These are phyloP conservation scores for Chaetodon trifascialis DNA, from an alignment of 2,113 vertebrate species.

Conservation along the genomic window DNA sequence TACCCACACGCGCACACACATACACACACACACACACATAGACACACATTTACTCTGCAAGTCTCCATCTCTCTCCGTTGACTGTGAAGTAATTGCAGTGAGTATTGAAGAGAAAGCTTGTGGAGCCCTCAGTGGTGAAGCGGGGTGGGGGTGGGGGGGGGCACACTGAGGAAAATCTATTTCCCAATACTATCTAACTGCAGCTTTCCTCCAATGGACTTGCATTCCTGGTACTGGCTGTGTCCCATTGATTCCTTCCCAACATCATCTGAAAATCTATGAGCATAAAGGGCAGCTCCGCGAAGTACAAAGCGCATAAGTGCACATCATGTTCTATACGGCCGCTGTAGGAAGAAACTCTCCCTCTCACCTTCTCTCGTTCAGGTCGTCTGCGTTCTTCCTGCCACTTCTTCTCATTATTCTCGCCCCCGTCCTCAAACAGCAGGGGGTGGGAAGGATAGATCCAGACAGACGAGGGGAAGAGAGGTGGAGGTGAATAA, in stretches of 20 bases:
- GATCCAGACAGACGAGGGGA: conserved; percentile 40
- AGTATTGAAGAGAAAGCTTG: conserved; percentile 90
- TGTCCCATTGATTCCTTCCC: conserved; percentile 89
- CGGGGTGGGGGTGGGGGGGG: conserved; percentile 4
- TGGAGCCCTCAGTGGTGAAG: conserved; percentile 42
- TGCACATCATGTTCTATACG: conserved; percentile 75
- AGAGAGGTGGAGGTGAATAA: conserved; percentile 47
- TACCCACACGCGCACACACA: conserved; percentile 14
- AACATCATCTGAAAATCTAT: conserved; percentile 93
- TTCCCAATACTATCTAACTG: conserved; percentile 90
- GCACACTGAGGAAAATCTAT: conserved; percentile 89
- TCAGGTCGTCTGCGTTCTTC: conserved; percentile 12
- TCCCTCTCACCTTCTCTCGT: conserved; percentile 53
- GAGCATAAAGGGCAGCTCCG: conserved; percentile 87
- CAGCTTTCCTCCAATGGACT: conserved; percentile 90
- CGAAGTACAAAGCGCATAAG: conserved; percentile 79
- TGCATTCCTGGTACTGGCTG: conserved; percentile 91
- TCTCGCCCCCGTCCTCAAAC: conserved; percentile 39
- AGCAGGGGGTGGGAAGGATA: conserved; percentile 29
- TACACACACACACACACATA: conserved; percentile 43
- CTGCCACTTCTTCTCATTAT: conserved; percentile 45
- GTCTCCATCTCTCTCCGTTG: conserved; percentile 85
- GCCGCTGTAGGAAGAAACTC: conserved; percentile 58
- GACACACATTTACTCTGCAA: conserved; percentile 82
- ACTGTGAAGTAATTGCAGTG: conserved; percentile 90